Conservation (phyloP, 2,113 vertebrate genomes). For the Syrrhaptes paradoxus region DNA sequence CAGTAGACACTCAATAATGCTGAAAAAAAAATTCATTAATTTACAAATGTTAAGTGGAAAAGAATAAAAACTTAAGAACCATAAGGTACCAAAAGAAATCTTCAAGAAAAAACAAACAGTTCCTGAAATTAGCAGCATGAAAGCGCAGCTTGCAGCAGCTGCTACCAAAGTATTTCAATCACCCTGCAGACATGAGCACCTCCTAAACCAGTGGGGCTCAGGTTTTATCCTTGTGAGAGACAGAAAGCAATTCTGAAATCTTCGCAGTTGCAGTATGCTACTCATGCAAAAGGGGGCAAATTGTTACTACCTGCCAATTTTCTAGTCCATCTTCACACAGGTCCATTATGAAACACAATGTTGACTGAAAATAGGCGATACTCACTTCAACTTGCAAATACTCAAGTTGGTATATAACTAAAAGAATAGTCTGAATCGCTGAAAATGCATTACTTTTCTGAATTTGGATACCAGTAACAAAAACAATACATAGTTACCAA, state of each 20-base stretch:
- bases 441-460: neutral
- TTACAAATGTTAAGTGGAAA: neutral
- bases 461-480: neutral
- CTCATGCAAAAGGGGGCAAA: neutral
- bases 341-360: neutral
- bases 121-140: neutral
- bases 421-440: neutral
- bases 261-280: neutral
- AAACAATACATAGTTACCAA: neutral
- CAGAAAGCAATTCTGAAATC: neutral
- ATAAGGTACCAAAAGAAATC: neutral
- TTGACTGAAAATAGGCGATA: neutral
- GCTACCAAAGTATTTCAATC: conserved; percentile 7
- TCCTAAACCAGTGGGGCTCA: neutral
- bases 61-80: neutral
- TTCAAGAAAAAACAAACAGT: neutral
- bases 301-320: neutral
- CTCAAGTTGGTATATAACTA: neutral
- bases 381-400: neutral
- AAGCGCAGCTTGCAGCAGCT: neutral
- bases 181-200: neutral
- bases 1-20: neutral
- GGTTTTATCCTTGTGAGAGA: neutral
- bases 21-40: neutral
- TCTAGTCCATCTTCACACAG: neutral